Base-by-base conservation (phyloP, 2,888 invertebrate species). In the Dryocosmus kuriphilus region DNA sequence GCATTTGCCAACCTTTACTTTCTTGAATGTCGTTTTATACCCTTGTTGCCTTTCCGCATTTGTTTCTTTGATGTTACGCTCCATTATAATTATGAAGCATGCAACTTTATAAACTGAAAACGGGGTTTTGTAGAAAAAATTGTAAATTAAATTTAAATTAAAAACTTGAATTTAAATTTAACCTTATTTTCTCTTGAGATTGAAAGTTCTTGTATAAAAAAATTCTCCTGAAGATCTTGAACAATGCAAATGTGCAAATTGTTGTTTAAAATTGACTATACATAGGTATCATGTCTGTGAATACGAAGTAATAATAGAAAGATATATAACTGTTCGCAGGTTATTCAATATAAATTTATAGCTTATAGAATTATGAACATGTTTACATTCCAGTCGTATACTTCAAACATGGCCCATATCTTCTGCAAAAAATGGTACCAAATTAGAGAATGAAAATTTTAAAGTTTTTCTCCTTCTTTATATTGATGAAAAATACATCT, bases 1-100 rank as follows among this genome's bases (percentile, higher is more conserved):
- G 51, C 71, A n/a, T 71, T 71, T 71, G 51, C 51, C 71, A 71
- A 71, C 51, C 32, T 71, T 71, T 71, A 46, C 71, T 71, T 71
- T 71, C 30, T n/a, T 46, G 51, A 71, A 71, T 46, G 46, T 46
- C 51, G n/a, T 71, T 71, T 71, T 71, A 71, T 30, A 51, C 71
- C 51, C 46, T 51, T 46, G 71, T 51, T 51, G 51, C 51, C 51
- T 71, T 51, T 32, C 30, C 46, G 51, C 51, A 51, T 71, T 71
- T 71, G 71, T 71, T 51, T 71, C 71, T 71, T 71, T 71, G 51
- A 71, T 71, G 51, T 51, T 71, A 22, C 51, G 51, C 71, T 30
- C 14, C 5, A 11, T 32, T 71, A n/a, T 71, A 51, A 51, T 71
- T 71, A 71, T 51, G n/a, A 71, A 71, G 16, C 16, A 9, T 71